Evolutionary conservation across 1,140 invertebrate genomes (phyloP), one percentile per base, ranked within the genome.

Genomic region (Drosophila nannoptera): DNA sequence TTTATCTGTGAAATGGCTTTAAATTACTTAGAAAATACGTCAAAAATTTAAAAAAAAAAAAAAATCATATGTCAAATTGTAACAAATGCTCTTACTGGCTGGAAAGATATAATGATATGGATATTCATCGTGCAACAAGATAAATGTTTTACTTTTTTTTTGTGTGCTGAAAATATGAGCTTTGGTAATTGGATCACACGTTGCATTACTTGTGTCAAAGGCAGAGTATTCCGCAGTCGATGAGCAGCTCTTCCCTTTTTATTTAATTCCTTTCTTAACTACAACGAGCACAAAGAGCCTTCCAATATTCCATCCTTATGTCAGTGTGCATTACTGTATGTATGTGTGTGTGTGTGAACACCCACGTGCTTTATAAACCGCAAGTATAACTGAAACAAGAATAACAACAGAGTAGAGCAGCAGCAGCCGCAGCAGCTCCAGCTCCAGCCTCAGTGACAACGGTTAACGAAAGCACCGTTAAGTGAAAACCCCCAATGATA

Each of bases 361-460:
- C 12, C 3, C 40, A 56, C 63, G 55, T 12, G 31, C 12, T 36
- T 50, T 35, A 35, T 52, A 14, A 66, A 65, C 67, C 70, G 67
- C 71, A 61, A 74, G 1, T 22, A 22, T 22, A 22, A 22, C 22
- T 1, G 22, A 22, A 22, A 22, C 22, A 22, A 22, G 22, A 22
- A 22, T 2, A 22, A 74, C 49, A 62, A 62, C n/a, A n/a, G n/a
- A n/a, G n/a, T n/a, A n/a, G n/a, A n/a, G n/a, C n/a, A n/a, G n/a
- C n/a, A 69, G 42, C 36, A 36, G 36, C 43, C 66, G 48, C 50
- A 36, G 33, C 66, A 67, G 48, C 50, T 36, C n/a, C 59, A 67
- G 32, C 32, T 60, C n/a, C 59, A 67, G 32, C 32, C 59, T 9
- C 46, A 69, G 60, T 46, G 40, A 42, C 50, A 58, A 32, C 33